These are phyloP conservation scores for Dicrostonyx torquatus DNA, from an alignment of 2,797 vertebrate species.

Conservation along the genomic window DNA sequence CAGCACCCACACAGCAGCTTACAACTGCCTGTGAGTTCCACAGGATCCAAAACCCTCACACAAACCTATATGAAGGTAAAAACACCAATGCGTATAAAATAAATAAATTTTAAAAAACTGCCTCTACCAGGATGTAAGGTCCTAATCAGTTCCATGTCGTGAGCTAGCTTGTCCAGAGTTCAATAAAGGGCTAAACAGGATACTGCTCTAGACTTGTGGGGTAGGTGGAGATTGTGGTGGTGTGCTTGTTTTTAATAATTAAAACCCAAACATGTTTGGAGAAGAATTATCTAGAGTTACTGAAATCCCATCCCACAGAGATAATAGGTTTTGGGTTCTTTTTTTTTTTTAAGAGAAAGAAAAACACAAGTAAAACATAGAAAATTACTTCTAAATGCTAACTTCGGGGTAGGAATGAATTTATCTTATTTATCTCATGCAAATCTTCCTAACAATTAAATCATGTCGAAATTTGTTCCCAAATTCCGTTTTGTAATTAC, in stretches of 20 bases:
- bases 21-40: no score
- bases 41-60: no score
- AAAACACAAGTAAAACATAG: background rate
- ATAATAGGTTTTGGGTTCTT: background rate
- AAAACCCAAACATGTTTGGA: slow-evolving; percentile 46
- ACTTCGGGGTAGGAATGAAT: slow-evolving; percentile 4
- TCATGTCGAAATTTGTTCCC: slow-evolving; percentile 56
- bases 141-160: background rate
- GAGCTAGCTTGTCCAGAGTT: background rate
- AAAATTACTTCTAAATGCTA: slow-evolving; percentile 61
- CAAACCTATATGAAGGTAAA: no score
- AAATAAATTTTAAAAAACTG: background rate
- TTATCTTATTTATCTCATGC: background rate
- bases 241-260: background rate
- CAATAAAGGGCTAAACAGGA: slow-evolving; percentile 11
- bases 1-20: no score
- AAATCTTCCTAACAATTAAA: slow-evolving; percentile 41
- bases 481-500: slow-evolving; percentile 78
- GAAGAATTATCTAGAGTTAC: slow-evolving; percentile 10
- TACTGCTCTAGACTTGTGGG: background rate
- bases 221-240: no score
- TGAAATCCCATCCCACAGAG: background rate
- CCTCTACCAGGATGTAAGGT: background rate
- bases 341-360: background rate
- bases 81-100: no score